Evolutionary conservation across 2,113 vertebrate genomes (phyloP), one percentile per base, ranked within the genome.

Genomic region (Charadrius vociferus): DNA sequence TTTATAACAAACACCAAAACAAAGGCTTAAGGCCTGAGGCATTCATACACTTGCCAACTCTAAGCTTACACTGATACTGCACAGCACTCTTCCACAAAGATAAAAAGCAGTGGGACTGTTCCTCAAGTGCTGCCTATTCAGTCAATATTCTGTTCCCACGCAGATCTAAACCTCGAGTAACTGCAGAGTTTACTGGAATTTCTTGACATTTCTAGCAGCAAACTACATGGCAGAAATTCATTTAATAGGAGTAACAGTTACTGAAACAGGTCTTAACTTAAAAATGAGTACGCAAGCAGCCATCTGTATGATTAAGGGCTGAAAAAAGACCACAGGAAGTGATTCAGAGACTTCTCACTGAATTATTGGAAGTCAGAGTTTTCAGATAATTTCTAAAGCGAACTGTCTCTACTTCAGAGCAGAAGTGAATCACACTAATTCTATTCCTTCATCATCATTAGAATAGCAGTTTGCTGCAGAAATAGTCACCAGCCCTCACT

Each of bases 111-210:
- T 7, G 12, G 6, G 22, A 63, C n/a, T 71, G 19, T 16, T 94
- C 29, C 39, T 81, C 59, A 62, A 81, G 13, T 29, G 27, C 73
- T 95, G 30, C 74, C 71, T 58, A 55, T 29, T 68, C 20, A n/a
- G 29, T 56, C 77, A 82, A 34, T 39, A 37, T 8, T 94, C 73
- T 82, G 36, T 45, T 87, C 65, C 30, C 58, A n/a, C 15, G 30
- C 15, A 81, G 39, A 71, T 29, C 43, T 81, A 80, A 68, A 52
- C 39, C n/a, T 65, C 0, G 0, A 72, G 4, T 7, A 11, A 79
- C 22, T 55, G 70, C 61, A 65, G 36, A 66, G 66, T 73, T 80
- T n/a, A 55, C 14, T 14, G 21, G 27, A 56, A 36, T 50, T 85
- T 39, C 34, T 53, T 67, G 37, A 49, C 15, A 88, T 41, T 86